Conservation (phyloP, 2,113 vertebrate species). For the Vulpes lagopus region DNA sequence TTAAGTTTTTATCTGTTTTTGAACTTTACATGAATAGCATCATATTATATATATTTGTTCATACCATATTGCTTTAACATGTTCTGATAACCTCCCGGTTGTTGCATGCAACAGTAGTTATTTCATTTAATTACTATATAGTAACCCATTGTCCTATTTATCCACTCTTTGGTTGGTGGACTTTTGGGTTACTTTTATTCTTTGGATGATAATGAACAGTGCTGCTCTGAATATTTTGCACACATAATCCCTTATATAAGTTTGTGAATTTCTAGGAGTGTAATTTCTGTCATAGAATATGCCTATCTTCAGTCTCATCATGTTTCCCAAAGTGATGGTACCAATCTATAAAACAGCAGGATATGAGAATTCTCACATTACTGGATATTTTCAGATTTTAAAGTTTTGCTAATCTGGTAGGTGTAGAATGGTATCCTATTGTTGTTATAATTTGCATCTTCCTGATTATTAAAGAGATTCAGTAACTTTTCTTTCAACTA, state of each 20-base stretch:
- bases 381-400: background rate
- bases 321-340: background rate
- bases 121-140: background rate
- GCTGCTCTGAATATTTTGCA: background rate
- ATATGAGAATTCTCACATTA: background rate
- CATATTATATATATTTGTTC: background rate
- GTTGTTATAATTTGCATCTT: background rate
- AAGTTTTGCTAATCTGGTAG: background rate
- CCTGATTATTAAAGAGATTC: background rate
- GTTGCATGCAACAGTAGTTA: background rate
- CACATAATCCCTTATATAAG: background rate
- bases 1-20: conserved; percentile 5
- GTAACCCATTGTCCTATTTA: background rate
- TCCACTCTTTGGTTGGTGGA: background rate
- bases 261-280: background rate
- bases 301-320: background rate
- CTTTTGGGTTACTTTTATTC: background rate
- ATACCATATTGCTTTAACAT: background rate
- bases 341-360: background rate
- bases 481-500: background rate
- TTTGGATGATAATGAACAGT: background rate
- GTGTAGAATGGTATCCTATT: background rate
- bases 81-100: background rate
- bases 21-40: background rate
- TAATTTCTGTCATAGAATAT: background rate